Evolutionary conservation across 1,140 invertebrate species (phyloP), one percentile per base, ranked within the genome.

Genomic region (Drosophila navojoa): DNA sequence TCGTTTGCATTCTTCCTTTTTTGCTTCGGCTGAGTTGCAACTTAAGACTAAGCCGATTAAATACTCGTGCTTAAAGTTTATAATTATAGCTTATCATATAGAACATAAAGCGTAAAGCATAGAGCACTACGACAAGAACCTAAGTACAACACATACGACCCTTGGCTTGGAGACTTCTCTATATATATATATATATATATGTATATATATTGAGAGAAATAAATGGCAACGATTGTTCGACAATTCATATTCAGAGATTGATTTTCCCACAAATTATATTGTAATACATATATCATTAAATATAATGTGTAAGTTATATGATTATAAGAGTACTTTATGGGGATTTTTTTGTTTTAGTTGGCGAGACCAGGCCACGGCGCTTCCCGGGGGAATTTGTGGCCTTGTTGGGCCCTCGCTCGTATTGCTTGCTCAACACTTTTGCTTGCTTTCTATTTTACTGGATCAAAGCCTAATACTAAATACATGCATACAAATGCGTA

Each of bases 161-260:
- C 68, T 77, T 71, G 50, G 40, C 45, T 67, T 59, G 60, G 60
- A 60, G 61, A 71, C 59, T 69, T 77, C 68, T 59, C 75, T 67
- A 70, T 38, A 38, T 44, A 44, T 44, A 44, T 44, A 16, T 44
- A 15, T 44, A 44, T 44, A 11, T 42, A 42, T 11, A 42, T n/a
- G n/a, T 42, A 44, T 44, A 44, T 44, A 44, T 79, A 76, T 79
- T 72, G 63, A 76, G 59, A 53, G 64, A 76, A 76, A 76, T 81
- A 90, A 90, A 89, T 85, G 85, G 85, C 80, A 84, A 90, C 84
- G 86, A 90, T 90, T 90, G 86, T 90, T 90, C 86, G 86, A 90
- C 86, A 90, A 90, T 90, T 90, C 86, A 71, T 87, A 85, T 64
- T 86, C 68, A 60, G 78, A 60, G 78, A 71, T 77, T 76, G 70